Evolutionary conservation across 2,888 invertebrate genomes (phyloP).

Genomic region (Metellina segmentata): DNA sequence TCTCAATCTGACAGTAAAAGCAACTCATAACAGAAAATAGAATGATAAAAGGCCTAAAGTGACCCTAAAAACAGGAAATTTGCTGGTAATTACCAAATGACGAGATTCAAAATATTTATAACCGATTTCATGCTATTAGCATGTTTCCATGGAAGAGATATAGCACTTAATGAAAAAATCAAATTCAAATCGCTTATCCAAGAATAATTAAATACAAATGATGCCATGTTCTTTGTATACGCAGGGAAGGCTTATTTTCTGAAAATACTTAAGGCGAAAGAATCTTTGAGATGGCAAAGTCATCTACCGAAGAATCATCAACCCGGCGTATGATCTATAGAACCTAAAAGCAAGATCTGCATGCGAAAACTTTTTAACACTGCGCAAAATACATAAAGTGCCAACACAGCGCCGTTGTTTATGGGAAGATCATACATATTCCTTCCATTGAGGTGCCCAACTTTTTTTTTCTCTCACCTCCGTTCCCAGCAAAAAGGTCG

Average conservation of each 20-base stretch:
- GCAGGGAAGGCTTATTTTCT: background rate
- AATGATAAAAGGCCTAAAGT: too few species aligned
- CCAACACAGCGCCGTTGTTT: background rate
- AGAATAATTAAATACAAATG: too few species aligned
- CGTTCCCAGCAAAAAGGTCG: conserved; percentile 14
- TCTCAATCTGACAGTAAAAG: too few species aligned
- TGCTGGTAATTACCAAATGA: too few species aligned
- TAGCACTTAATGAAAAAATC: too few species aligned
- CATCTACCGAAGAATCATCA: background rate
- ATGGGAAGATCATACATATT: conserved; percentile 24
- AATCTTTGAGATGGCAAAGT: background rate
- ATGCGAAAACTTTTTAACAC: conserved; percentile 31
- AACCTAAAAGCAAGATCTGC: conserved; percentile 5
- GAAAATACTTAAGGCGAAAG: background rate
- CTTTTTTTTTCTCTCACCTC: conserved; percentile 20
- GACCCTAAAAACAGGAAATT: too few species aligned
- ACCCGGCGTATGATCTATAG: background rate
- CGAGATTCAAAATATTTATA: too few species aligned
- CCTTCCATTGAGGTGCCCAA: background rate
- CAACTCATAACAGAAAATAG: too few species aligned
- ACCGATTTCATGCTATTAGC: too few species aligned
- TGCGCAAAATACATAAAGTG: conserved; percentile 30
- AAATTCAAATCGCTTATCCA: too few species aligned
- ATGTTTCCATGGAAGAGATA: too few species aligned
- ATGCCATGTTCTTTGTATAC: too few species aligned